Evolutionary conservation across 1,140 invertebrate species (phyloP).

Genomic region (Bombus polaris): DNA sequence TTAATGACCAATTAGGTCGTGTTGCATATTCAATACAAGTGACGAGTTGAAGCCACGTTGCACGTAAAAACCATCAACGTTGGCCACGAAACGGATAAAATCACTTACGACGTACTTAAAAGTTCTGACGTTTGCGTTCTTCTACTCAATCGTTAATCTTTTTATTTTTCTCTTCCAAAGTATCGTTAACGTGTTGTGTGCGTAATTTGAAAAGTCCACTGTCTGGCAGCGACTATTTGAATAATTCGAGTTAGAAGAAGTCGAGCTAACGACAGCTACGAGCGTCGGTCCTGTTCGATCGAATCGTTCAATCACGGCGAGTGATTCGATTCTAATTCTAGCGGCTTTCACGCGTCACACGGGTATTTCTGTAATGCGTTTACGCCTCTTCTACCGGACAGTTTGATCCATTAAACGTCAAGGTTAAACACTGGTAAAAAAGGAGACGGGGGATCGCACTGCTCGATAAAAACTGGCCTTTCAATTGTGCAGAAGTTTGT

Average conservation of each 20-base stretch:
- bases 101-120: background rate
- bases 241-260: background rate
- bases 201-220: background rate
- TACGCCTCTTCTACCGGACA: background rate
- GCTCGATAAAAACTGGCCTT: background rate
- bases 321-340: constrained; percentile 22
- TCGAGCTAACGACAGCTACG: constrained; percentile 15
- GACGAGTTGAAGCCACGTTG: background rate
- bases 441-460: background rate
- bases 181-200: background rate
- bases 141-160: background rate
- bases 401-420: constrained; percentile 7
- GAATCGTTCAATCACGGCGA: constrained; percentile 28
- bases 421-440: background rate
- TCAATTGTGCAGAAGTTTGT: background rate
- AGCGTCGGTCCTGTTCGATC: background rate
- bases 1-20: constrained; percentile 11
- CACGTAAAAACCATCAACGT: background rate
- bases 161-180: background rate
- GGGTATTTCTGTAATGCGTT: background rate
- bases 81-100: background rate
- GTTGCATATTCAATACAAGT: constrained; percentile 37
- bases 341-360: constrained; percentile 7
- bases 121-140: background rate
- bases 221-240: background rate